Evolutionary conservation across 1,140 invertebrate species (phyloP), one percentile per base, ranked within the genome.

Genomic region (Saccostrea echinata): DNA sequence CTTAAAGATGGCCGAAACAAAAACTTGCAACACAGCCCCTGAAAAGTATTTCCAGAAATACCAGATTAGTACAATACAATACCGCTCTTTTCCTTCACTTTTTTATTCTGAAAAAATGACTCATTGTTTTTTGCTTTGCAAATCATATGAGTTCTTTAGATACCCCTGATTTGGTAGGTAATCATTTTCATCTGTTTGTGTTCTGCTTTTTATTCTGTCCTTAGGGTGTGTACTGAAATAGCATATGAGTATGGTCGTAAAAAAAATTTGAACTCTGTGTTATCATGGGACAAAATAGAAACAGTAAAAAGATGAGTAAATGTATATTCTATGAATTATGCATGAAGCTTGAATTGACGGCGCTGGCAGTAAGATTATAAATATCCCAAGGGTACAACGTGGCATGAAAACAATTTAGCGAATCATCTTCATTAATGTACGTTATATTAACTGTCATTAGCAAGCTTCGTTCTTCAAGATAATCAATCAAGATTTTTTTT

Each of bases 381-480:
- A 76, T 30, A 76, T 76, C 68, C 68, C 68, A 13, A 30, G 11
- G 68, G 68, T 33, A 76, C 9, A 30, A 11, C 4, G 68, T 76
- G 68, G 27, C 68, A 76, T 76, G 68, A 76, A 76, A 76, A 76
- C 27, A 30, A 76, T 76, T 76, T 76, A 76, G 68, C 27, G 68
- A 76, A 76, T 76, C 68, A 12, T 33, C 68, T 76, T 76, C 27
- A 35, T 27, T 33, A 76, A 30, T 76, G 68, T 71, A 27, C 27
- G 30, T 76, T 76, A 27, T 76, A 76, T 76, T 33, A 30, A 76
- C 68, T 76, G 68, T 76, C 68, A 33, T 76, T 76, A 76, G 68
- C 68, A 76, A 33, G 30, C 68, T 76, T 16, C 30, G 68, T 30
- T 76, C 68, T 76, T 76, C 30, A 33, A 30, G 3, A 33, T 0